These are phyloP conservation scores for Xiphorhynchus erythropygius DNA, from an alignment of 2,797 vertebrate species.

Conservation along the genomic window DNA sequence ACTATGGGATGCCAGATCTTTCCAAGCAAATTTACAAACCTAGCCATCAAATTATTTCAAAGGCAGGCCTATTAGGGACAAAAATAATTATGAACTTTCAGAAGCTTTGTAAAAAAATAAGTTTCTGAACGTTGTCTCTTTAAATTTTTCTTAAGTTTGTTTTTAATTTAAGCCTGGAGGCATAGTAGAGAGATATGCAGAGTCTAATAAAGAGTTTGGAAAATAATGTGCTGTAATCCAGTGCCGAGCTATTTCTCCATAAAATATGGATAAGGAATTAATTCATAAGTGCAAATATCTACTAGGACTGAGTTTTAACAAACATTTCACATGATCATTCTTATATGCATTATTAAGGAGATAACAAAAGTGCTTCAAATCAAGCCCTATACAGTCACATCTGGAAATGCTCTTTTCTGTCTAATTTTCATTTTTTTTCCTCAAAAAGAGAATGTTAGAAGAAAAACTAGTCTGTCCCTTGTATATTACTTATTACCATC, in stretches of 20 bases:
- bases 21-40: slow-evolving; percentile 46
- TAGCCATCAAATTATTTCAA: slow-evolving; percentile 64
- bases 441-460: neutral
- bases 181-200: slow-evolving; percentile 21
- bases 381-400: slow-evolving; percentile 52
- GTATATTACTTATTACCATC: slow-evolving; percentile 66
- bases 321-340: slow-evolving; percentile 26
- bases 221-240: slow-evolving; percentile 22
- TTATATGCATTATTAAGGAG: slow-evolving; percentile 62
- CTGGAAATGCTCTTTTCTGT: slow-evolving; percentile 70
- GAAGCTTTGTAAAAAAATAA: slow-evolving; percentile 51
- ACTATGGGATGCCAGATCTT: slow-evolving; percentile 48
- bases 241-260: slow-evolving; percentile 1
- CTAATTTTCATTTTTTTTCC: slow-evolving; percentile 44
- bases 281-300: slow-evolving; percentile 50
- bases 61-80: slow-evolving; percentile 53
- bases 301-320: slow-evolving; percentile 38
- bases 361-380: slow-evolving; percentile 57
- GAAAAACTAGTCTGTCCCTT: slow-evolving; percentile 5
- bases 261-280: slow-evolving; percentile 58
- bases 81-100: slow-evolving; percentile 56
- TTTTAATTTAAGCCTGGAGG: slow-evolving; percentile 65
- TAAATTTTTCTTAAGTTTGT: slow-evolving; percentile 63
- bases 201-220: slow-evolving; percentile 43
- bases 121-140: slow-evolving; percentile 66